phyloP scores from a whole-genome alignment of 2,797 vertebrate species.

The Prionace glauca region DNA sequence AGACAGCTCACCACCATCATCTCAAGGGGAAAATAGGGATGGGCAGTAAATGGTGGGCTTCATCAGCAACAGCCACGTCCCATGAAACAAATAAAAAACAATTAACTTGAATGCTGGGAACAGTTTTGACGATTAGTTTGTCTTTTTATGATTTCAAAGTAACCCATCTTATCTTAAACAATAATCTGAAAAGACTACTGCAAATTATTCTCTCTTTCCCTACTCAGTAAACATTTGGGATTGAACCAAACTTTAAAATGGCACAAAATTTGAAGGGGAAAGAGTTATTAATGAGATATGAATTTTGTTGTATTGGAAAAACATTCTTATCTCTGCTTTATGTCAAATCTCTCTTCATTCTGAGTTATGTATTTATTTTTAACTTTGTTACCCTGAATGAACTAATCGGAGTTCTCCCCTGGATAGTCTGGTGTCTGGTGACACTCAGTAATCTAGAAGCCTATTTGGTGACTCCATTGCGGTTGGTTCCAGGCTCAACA shows the following conservation, averaged over 20 bases:
- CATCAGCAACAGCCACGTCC: too few species aligned
- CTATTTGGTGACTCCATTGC: not conserved
- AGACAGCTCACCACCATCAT: too few species aligned
- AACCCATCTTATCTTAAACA: too few species aligned
- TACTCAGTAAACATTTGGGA: not conserved
- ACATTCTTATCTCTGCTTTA: not conserved
- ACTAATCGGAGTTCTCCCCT: not conserved
- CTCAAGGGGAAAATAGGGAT: too few species aligned
- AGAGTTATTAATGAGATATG: not conserved
- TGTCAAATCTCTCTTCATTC: not conserved
- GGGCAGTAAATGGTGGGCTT: too few species aligned
- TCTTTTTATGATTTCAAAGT: not conserved
- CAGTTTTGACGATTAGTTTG: too few species aligned
- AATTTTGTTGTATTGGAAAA: not conserved
- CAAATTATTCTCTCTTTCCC: not conserved
- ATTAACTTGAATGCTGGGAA: too few species aligned
- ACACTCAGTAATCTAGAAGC: conserved; percentile 4
- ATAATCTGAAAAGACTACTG: not conserved
- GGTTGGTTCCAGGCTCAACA: not conserved
- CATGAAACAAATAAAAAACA: too few species aligned
- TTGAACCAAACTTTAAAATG: not conserved
- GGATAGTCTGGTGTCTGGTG: not conserved
- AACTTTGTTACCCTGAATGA: too few species aligned
- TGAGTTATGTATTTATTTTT: not conserved
- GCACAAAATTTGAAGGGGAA: not conserved